Evolutionary conservation across 2,888 invertebrate genomes (phyloP), one percentile per base, ranked within the genome.

Genomic region (Himalopsyche tibetana): DNA sequence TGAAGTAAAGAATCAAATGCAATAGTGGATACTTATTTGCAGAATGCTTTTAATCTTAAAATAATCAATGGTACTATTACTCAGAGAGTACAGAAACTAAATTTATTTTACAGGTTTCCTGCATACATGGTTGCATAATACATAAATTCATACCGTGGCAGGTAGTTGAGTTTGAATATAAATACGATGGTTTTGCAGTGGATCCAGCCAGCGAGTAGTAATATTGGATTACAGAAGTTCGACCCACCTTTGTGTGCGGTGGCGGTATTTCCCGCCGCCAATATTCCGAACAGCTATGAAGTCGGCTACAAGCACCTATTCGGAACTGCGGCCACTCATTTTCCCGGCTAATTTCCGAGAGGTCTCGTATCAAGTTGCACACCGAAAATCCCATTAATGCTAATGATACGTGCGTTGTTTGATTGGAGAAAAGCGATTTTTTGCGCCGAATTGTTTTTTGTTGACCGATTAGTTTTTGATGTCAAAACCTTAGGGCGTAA

Each of bases 221-320:
- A 40, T 82, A 85, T 85, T 82, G 69, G 56, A 74, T 85, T 82
- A 84, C 86, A 28, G 55, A 80, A 45, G 74, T 28, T 63, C n/a
- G 85, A 82, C 88, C 82, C 88, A 85, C 88, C 88, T 85, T 88
- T 88, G 88, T 88, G 82, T 88, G 84, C 79, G 38, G 83, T 80
- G 80, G 38, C 82, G 80, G 85, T 83, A 51, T 84, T 83, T 55
- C 86, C 63, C 56, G 56, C 56, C 55, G 83, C 83, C 86, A 83
- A 83, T 83, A 86, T 80, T 36, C 86, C 45, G 80, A n/a, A 63
- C n/a, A 6, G 19, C 63, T 28, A 63, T 63, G 63, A 63, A 19
- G 63, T 63, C 63, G 15, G 63, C 63, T 19, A 19, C 63, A 11
- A 63, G 63, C n/a, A 63, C 19, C 63, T 28, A 28, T 28, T 63